Evolutionary conservation across 2,113 vertebrate species (phyloP).

Genomic region (Saimiri boliviensis): DNA sequence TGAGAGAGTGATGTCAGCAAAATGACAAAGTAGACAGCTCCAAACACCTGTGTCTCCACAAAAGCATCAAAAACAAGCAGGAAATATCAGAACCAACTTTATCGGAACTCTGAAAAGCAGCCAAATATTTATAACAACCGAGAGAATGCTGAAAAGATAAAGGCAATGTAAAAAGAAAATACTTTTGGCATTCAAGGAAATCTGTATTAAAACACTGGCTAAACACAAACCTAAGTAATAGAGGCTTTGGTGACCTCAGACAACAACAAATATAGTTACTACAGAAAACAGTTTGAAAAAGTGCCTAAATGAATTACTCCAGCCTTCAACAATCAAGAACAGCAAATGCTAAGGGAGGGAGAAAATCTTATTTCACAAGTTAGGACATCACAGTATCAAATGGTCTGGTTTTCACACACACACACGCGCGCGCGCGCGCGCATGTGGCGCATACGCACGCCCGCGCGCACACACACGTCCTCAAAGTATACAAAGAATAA

Average conservation of each 20-base stretch:
- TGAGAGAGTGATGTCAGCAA: background rate
- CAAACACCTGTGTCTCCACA: background rate
- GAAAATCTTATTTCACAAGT: background rate
- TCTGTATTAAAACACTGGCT: background rate
- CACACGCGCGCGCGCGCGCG: background rate
- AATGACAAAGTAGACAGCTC: background rate
- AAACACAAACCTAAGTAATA: background rate
- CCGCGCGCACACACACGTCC: accelerated
- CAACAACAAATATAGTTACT: background rate
- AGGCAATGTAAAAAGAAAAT: background rate
- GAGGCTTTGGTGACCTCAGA: background rate
- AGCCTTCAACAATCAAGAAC: background rate
- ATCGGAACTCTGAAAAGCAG: background rate
- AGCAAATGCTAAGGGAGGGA: background rate
- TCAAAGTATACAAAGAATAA: background rate
- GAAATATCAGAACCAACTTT: background rate
- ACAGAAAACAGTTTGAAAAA: background rate
- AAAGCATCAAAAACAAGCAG: background rate
- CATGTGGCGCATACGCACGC: no score
- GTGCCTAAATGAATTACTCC: background rate
- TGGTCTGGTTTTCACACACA: background rate
- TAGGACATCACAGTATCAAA: background rate
- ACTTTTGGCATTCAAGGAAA: background rate
- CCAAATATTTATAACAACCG: background rate
- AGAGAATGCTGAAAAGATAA: background rate